Evolutionary conservation across 37 sponge, comb jelly and placozoan genomes (phyloP).

Genomic region (Halisarca cf. caerulea): DNA sequence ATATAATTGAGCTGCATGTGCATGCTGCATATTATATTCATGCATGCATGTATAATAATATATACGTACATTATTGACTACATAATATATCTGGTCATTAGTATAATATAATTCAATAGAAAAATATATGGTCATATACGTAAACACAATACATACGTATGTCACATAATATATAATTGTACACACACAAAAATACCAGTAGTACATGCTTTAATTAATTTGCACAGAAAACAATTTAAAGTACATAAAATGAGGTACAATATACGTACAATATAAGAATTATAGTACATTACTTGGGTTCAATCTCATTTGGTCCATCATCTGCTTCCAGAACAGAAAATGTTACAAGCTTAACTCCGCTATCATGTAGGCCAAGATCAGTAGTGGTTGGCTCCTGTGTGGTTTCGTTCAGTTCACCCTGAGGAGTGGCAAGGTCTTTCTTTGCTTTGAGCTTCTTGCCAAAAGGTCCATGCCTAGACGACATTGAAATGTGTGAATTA

Average conservation of each 20-base stretch:
- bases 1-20: too few species aligned
- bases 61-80: too few species aligned
- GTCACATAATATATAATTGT: background rate
- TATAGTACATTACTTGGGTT: too few species aligned
- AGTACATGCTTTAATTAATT: background rate
- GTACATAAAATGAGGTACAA: background rate
- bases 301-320: background rate
- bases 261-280: too few species aligned
- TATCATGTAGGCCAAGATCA: background rate
- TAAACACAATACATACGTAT: background rate
- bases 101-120: too few species aligned
- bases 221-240: background rate
- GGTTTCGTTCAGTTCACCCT: background rate
- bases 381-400: background rate
- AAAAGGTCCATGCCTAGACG: conserved; percentile 4
- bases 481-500: background rate
- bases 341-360: background rate
- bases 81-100: too few species aligned
- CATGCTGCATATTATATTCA: too few species aligned
- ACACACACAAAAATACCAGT: background rate
- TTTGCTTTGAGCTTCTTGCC: conserved; percentile 7
- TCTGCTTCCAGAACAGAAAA: background rate
- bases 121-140: too few species aligned
- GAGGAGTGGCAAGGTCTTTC: background rate
- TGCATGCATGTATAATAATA: too few species aligned